Evolutionary conservation across 2,113 vertebrate species (phyloP).

Genomic region (Pomatorhinus ruficollis): DNA sequence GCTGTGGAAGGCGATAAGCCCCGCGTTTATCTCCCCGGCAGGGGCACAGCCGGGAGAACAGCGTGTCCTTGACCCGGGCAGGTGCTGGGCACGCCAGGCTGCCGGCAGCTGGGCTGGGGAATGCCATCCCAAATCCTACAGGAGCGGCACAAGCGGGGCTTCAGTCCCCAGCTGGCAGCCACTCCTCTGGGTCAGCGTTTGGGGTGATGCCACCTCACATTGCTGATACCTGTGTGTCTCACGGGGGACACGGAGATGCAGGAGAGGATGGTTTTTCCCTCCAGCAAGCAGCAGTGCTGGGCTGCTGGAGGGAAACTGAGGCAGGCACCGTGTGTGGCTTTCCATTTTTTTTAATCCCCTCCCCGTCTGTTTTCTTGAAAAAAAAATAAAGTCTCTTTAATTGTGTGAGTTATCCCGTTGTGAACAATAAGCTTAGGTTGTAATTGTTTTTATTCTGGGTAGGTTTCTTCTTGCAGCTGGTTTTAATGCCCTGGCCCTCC

Average conservation of each 20-base stretch:
- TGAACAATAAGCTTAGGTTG: constrained; percentile 1
- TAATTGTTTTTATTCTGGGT: constrained; percentile 18
- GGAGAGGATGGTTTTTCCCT: not conserved
- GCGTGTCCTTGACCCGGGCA: constrained; percentile 13
- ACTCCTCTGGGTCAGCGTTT: not conserved
- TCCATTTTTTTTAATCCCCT: not conserved
- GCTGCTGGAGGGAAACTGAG: not conserved
- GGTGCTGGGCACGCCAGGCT: not conserved
- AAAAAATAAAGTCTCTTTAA: not conserved
- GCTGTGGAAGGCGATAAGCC: not conserved
- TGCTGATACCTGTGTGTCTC: not conserved
- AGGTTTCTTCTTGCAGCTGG: not conserved
- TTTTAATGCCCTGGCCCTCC: not conserved
- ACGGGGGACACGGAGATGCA: fast-evolving
- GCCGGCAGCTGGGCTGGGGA: not conserved
- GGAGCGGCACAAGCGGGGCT: not conserved
- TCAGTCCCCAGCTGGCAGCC: not conserved
- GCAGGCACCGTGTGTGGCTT: not conserved
- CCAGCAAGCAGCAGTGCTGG: not conserved
- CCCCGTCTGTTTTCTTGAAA: not conserved
- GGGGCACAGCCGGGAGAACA: not conserved
- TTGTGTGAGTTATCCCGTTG: not conserved
- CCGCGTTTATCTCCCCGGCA: not conserved
- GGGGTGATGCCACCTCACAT: not conserved
- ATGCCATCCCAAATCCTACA: not conserved